A percentile compares a stretch with the other conserved stretches of the same genome.
These are phyloP conservation scores for Hydrozoanthus tunicans DNA, from an alignment of 64 coral and sea anemone genomes.

Conservation along the genomic window DNA sequence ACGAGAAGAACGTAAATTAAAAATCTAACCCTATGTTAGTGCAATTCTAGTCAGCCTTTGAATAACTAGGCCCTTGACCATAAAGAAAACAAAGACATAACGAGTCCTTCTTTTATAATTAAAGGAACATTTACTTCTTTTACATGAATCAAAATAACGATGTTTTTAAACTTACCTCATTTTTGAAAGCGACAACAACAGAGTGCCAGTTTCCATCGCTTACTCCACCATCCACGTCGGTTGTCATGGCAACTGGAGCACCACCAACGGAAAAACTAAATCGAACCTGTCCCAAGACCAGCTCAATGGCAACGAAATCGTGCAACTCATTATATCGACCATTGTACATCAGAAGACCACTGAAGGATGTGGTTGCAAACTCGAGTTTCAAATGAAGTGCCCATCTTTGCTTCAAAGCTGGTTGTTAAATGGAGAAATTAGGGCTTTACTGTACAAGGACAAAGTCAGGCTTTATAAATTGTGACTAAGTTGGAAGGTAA, in stretches of 20 bases:
- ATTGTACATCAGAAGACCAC: constrained; percentile 82
- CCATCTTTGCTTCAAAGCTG: constrained; percentile 93
- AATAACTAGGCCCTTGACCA: too few species aligned
- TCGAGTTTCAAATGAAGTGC: constrained; percentile 71
- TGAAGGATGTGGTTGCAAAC: constrained; percentile 74
- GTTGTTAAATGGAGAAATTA: neutral
- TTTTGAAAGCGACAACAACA: constrained; percentile 71
- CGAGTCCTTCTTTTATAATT: neutral
- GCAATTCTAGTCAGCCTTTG: too few species aligned
- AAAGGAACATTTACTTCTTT: neutral
- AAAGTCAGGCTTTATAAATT: neutral
- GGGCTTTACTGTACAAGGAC: neutral
- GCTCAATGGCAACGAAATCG: constrained; percentile 75
- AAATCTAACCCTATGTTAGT: too few species aligned
- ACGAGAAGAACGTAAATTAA: too few species aligned
- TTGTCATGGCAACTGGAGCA: constrained; percentile 41
- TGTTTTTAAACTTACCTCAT: constrained; percentile 61
- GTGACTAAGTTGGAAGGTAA: too few species aligned
- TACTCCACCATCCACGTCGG: constrained; percentile 74
- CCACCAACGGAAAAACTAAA: constrained; percentile 75
- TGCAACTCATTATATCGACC: constrained; percentile 83
- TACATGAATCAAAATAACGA: too few species aligned
- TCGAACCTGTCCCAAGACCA: constrained; percentile 75
- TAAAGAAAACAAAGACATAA: too few species aligned
- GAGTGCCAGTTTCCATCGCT: constrained; percentile 92